phyloP scores from a whole-genome alignment of 2,113 vertebrate species.

The Tragelaphus imberbis region DNA sequence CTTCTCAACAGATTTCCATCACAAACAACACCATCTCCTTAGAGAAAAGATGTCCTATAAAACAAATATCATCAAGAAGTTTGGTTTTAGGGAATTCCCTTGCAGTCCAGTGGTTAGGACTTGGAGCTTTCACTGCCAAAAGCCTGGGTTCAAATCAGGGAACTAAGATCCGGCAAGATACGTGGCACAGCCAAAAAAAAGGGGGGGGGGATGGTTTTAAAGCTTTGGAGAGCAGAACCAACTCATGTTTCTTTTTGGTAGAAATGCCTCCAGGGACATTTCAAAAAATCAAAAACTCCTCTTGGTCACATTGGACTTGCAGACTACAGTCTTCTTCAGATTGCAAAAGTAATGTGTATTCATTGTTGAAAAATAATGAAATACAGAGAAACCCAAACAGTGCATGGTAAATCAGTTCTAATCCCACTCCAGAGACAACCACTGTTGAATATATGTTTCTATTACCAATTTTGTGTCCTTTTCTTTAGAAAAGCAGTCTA shows the following conservation, averaged over 20 bases:
- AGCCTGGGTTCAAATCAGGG: background rate
- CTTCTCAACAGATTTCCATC: background rate
- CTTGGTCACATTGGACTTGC: background rate
- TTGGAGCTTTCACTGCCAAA: background rate
- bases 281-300: background rate
- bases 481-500: background rate
- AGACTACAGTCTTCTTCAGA: background rate
- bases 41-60: background rate
- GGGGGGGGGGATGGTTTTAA: too few species aligned
- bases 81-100: background rate
- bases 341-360: background rate
- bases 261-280: background rate
- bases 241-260: background rate
- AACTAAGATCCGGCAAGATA: background rate
- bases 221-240: background rate
- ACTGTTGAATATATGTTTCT: background rate
- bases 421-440: background rate
- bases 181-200: background rate
- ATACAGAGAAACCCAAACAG: background rate
- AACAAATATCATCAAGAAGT: background rate
- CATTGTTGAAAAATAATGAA: background rate
- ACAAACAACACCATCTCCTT: background rate
- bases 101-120: background rate
- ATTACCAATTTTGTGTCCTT: background rate
- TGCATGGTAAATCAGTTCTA: background rate